Percentiles rank a stretch among this genome's conserved stretches.
Evolutionary conservation across 2,113 vertebrate genomes (phyloP).

Genomic region (Chlamydotis undulata): DNA sequence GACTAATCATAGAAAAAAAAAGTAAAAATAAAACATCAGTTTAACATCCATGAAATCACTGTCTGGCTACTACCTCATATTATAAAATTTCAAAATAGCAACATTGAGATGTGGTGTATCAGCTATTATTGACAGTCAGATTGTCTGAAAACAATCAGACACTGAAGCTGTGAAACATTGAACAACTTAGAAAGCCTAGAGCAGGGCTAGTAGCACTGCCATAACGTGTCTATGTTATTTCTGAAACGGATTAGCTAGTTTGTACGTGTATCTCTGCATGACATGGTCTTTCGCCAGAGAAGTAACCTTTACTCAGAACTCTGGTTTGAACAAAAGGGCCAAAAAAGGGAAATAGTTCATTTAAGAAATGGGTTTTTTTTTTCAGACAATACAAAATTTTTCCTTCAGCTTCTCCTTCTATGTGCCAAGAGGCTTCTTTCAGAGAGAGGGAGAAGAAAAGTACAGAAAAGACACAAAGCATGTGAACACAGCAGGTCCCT

Average conservation of each 20-base stretch:
- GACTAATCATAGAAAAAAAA: neutral
- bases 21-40: neutral
- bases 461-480: neutral
- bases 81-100: neutral
- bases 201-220: neutral
- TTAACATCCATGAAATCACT: neutral
- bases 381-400: neutral
- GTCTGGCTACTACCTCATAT: neutral
- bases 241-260: neutral
- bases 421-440: neutral
- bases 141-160: neutral
- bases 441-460: neutral
- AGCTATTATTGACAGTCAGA: neutral
- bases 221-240: neutral
- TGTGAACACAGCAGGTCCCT: neutral
- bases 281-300: neutral
- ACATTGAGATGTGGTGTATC: neutral
- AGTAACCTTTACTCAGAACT: neutral
- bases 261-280: neutral
- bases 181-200: neutral
- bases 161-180: neutral
- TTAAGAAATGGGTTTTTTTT: neutral
- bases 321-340: neutral
- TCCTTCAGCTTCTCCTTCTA: neutral
- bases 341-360: neutral